Percentiles rank a stretch among this genome's conserved stretches.
phyloP scores from a whole-genome alignment of 2,797 vertebrate genomes.

The Poecilia picta region DNA sequence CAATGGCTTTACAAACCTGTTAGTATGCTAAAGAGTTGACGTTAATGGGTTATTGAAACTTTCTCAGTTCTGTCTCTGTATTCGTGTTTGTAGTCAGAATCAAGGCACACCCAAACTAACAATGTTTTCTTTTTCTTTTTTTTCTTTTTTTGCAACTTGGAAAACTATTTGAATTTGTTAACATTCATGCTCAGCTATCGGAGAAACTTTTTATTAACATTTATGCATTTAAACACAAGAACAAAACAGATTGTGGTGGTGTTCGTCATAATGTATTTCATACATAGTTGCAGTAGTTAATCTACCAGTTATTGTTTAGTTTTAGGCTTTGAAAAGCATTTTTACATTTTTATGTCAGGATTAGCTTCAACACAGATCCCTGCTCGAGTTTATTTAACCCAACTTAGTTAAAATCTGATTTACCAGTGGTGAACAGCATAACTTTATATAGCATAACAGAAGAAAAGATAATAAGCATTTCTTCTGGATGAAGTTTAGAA shows the following conservation, averaged over 20 bases:
- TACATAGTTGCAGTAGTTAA: not conserved
- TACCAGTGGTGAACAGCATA: not conserved
- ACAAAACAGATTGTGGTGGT: not conserved
- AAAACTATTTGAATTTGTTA: not conserved
- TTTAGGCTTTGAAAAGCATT: not conserved
- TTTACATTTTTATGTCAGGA: not conserved
- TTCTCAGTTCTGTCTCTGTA: not conserved
- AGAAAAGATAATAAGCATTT: too few species aligned
- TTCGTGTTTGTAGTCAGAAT: not conserved
- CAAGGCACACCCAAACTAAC: not conserved
- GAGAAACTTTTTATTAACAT: not conserved
- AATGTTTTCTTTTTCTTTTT: not conserved
- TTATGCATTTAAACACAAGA: not conserved
- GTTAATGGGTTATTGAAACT: slow-evolving; percentile 10
- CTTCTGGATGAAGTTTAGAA: too few species aligned
- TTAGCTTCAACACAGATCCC: not conserved
- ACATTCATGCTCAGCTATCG: not conserved
- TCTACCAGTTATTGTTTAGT: not conserved
- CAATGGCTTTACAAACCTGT: slow-evolving; percentile 34
- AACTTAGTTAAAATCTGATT: not conserved
- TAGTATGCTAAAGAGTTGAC: slow-evolving; percentile 48
- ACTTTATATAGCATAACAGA: not conserved
- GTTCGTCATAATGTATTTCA: not conserved
- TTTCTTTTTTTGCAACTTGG: not conserved
- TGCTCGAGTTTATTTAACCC: not conserved